These are phyloP conservation scores for Leptodactylus fuscus DNA, from an alignment of 2,113 vertebrate species.

Conservation along the genomic window DNA sequence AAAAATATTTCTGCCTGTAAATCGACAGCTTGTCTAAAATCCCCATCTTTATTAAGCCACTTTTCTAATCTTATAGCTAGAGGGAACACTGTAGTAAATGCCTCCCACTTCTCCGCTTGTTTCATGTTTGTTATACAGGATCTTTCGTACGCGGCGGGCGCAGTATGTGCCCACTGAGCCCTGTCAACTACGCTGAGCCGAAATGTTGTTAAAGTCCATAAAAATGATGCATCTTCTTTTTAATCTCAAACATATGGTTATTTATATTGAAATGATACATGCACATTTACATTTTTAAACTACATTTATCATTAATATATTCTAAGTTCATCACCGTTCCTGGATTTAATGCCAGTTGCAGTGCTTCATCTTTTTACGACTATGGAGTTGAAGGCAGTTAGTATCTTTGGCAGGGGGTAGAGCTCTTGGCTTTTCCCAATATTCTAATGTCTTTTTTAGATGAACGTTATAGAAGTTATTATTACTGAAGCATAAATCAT, in stretches of 20 bases:
- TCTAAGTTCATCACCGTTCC: slow-evolving; percentile 26
- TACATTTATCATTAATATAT: slow-evolving; percentile 50
- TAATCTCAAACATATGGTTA: slow-evolving; percentile 53
- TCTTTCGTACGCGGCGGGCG: neutral
- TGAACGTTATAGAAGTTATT: slow-evolving; percentile 49
- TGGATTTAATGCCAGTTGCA: slow-evolving; percentile 33
- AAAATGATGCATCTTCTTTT: slow-evolving; percentile 47
- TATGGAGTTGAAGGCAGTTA: slow-evolving; percentile 47
- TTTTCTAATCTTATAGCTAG: slow-evolving; percentile 21
- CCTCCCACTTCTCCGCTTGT: neutral
- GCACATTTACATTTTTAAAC: slow-evolving; percentile 37
- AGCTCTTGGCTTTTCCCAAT: slow-evolving; percentile 52
- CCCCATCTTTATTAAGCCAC: slow-evolving; percentile 3
- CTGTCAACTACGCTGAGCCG: slow-evolving; percentile 13
- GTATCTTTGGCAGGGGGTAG: slow-evolving; percentile 50
- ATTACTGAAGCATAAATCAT: slow-evolving; percentile 51
- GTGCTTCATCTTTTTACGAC: slow-evolving; percentile 41
- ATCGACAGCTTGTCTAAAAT: slow-evolving; percentile 11
- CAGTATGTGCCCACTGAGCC: slow-evolving; percentile 4
- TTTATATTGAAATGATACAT: slow-evolving; percentile 38
- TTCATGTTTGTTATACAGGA: slow-evolving; percentile 29
- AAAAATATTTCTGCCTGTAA: neutral
- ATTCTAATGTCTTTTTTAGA: slow-evolving; percentile 45
- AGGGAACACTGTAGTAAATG: slow-evolving; percentile 4
- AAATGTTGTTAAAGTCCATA: slow-evolving; percentile 33